Percentiles rank a stretch among this genome's conserved stretches.
Conservation (phyloP, 2,888 invertebrate genomes). For the Nesidiocoris tenuis region DNA sequence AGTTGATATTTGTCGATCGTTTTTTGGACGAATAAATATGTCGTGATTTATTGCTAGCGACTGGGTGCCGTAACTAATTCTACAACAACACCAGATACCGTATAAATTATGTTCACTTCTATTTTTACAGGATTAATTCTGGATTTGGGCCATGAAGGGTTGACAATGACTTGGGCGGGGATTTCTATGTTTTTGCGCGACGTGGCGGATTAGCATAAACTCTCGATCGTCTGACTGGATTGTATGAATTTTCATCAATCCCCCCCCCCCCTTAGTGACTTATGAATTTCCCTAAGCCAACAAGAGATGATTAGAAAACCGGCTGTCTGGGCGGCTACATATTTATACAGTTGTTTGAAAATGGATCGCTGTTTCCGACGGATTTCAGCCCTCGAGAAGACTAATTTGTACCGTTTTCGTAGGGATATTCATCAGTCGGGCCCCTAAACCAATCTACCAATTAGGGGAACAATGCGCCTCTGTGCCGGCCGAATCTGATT, state of each 20-base stretch:
- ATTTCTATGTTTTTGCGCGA: too few species aligned
- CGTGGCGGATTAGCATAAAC: not conserved
- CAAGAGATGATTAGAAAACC: not conserved
- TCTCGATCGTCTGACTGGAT: not conserved
- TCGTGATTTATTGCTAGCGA: too few species aligned
- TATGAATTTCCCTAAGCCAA: not conserved
- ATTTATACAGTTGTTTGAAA: not conserved
- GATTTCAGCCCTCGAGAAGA: not conserved
- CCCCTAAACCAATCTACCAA: conserved; percentile 28
- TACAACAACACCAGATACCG: too few species aligned
- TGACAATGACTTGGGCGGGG: too few species aligned
- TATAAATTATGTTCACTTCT: too few species aligned
- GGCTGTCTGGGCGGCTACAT: not conserved
- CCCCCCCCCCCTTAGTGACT: not conserved
- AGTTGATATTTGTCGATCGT: too few species aligned
- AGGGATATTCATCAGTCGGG: conserved; percentile 1
- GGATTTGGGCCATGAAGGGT: too few species aligned
- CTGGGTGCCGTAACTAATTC: too few species aligned
- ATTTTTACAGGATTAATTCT: too few species aligned
- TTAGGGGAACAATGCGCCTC: conserved; percentile 19
- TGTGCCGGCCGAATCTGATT: not conserved
- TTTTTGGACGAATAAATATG: too few species aligned
- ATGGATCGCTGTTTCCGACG: not conserved
- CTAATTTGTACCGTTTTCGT: conserved; percentile 8
- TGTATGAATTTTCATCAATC: not conserved